A percentile compares a stretch with the other conserved stretches of the same genome.
Conservation (phyloP, 2,113 vertebrate genomes). For the Brachirus orientalis region DNA sequence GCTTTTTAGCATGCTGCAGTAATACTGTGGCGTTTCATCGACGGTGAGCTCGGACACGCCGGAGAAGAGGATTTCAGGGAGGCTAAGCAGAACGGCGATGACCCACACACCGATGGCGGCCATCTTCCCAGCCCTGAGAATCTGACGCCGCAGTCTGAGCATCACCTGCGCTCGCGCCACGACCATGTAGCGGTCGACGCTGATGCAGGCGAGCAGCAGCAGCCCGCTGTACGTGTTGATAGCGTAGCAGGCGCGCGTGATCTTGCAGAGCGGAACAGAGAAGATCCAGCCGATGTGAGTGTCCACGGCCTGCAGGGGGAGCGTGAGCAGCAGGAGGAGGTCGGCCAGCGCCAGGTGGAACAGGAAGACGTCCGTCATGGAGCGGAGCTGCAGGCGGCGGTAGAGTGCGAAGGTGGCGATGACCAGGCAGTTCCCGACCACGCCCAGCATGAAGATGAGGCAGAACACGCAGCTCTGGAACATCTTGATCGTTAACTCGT, state of each 20-base stretch:
- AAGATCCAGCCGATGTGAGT: conserved; percentile 80
- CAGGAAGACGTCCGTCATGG: conserved; percentile 88
- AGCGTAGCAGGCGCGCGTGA: conserved; percentile 81
- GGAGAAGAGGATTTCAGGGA: conserved; percentile 86
- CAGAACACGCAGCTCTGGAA: conserved; percentile 85
- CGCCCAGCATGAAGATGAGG: conserved; percentile 83
- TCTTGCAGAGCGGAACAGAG: conserved; percentile 76
- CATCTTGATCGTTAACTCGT: conserved; percentile 69
- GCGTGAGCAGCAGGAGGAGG: conserved; percentile 87
- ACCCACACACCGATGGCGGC: conserved; percentile 77
- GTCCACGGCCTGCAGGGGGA: conserved; percentile 80
- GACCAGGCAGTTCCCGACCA: conserved; percentile 87
- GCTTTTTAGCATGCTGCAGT: conserved; percentile 78
- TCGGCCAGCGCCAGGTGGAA: conserved; percentile 91
- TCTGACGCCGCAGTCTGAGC: conserved; percentile 64
- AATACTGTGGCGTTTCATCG: rapidly evolving
- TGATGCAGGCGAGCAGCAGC: conserved; percentile 91
- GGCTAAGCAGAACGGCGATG: conserved; percentile 81
- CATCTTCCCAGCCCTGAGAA: conserved; percentile 64
- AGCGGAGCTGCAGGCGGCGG: conserved; percentile 73
- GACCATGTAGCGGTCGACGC: conserved; percentile 89
- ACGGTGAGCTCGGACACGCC: conserved; percentile 39
- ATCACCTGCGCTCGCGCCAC: conserved; percentile 80
- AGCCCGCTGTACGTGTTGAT: conserved; percentile 92
- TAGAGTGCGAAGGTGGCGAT: conserved; percentile 87